Percentiles rank a stretch among this genome's conserved stretches.
phyloP scores from a whole-genome alignment of 2,888 invertebrate species.

The Leptinotarsa haldemani region DNA sequence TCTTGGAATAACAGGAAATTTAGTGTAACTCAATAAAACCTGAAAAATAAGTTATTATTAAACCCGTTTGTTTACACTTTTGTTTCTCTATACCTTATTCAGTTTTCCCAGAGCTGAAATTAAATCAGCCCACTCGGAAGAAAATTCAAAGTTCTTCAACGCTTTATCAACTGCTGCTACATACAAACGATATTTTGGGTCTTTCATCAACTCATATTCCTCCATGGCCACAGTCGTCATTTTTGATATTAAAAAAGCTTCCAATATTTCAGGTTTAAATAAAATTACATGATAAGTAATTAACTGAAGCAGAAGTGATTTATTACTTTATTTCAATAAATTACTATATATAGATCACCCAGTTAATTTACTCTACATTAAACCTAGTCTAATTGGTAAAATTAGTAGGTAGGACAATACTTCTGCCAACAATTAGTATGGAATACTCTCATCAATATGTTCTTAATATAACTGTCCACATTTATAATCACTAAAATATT shows the following conservation, averaged over 20 bases:
- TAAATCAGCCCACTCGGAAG: conserved; percentile 95
- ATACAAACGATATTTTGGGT: conserved; percentile 84
- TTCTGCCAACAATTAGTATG: neutral
- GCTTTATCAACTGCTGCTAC: conserved; percentile 88
- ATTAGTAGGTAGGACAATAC: neutral
- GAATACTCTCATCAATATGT: neutral
- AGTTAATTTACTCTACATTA: conserved; percentile 25
- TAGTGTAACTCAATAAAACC: conserved; percentile 83
- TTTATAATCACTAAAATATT: neutral
- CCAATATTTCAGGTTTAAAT: conserved; percentile 4
- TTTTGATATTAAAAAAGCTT: conserved; percentile 24
- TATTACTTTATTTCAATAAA: conserved; percentile 12
- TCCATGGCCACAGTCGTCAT: conserved; percentile 73
- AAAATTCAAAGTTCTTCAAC: conserved; percentile 89
- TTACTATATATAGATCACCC: conserved; percentile 39
- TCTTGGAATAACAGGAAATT: conserved; percentile 87
- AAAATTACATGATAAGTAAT: conserved; percentile 15
- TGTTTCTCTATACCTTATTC: conserved; percentile 76
- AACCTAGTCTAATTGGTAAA: conserved; percentile 8
- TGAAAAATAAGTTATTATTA: conserved; percentile 61
- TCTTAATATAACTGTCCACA: neutral
- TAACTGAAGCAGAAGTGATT: conserved; percentile 4
- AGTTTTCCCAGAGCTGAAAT: conserved; percentile 90
- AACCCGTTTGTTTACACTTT: neutral
- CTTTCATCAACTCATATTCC: conserved; percentile 84